Percentiles rank a stretch among this genome's conserved stretches.
Evolutionary conservation across 2,113 vertebrate genomes (phyloP).

Genomic region (Ptychochromis oligacanthus): DNA sequence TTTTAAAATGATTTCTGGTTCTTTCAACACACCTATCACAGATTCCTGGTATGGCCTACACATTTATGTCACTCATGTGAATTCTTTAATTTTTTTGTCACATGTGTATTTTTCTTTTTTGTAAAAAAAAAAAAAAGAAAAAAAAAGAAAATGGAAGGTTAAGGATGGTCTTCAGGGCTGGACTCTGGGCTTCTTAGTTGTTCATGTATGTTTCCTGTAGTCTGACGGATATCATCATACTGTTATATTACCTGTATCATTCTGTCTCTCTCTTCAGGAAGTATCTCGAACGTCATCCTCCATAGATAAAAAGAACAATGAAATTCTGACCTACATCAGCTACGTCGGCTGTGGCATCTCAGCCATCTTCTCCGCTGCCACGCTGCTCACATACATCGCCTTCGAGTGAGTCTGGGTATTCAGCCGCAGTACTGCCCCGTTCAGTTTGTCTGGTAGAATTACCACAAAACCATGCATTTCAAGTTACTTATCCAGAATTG

Average conservation of each 20-base stretch:
- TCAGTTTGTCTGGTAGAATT: not conserved
- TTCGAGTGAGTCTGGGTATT: constrained; percentile 89
- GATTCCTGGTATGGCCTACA: not conserved
- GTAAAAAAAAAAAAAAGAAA: no score
- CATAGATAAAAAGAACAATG: constrained; percentile 82
- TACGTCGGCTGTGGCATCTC: constrained; percentile 96
- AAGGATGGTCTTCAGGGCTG: not conserved
- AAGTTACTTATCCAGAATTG: no score
- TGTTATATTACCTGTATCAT: no score
- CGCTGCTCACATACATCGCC: constrained; percentile 93
- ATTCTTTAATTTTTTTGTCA: not conserved
- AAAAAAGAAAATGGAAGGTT: no score
- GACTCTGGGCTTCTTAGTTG: not conserved
- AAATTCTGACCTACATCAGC: constrained; percentile 90
- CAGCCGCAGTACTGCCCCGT: not conserved
- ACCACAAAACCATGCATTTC: not conserved
- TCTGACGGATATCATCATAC: not conserved
- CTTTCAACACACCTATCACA: not conserved
- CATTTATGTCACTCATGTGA: no score
- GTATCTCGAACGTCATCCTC: constrained; percentile 78
- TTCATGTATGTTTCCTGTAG: not conserved
- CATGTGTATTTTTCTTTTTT: not conserved
- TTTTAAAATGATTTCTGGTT: no score
- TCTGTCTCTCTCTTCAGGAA: constrained; percentile 78
- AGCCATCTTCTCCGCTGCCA: constrained; percentile 93